Evolutionary conservation across 2,888 invertebrate species (phyloP).

Genomic region (Gonocerus acuteangulatus): DNA sequence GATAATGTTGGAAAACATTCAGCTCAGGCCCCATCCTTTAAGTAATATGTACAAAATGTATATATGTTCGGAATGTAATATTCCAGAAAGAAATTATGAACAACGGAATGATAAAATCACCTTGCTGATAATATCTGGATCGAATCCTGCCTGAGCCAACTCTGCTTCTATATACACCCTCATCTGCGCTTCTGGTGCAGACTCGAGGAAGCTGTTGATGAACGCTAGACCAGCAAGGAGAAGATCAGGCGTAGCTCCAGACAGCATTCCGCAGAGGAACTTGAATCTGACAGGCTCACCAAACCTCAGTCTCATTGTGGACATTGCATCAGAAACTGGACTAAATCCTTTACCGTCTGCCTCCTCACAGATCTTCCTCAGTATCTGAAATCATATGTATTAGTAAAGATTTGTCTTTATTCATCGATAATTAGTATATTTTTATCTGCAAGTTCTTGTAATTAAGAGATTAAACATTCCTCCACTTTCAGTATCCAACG

Average conservation of each 20-base stretch:
- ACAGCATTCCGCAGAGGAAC: constrained; percentile 80
- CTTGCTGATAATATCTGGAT: constrained; percentile 48
- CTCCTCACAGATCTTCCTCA: constrained; percentile 74
- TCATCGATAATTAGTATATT: no score
- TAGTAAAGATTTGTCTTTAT: not conserved
- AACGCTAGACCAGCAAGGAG: constrained; percentile 75
- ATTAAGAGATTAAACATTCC: no score
- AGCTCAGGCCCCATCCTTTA: no score
- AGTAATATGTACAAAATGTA: no score
- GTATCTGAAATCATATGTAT: constrained; percentile 50
- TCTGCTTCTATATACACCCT: constrained; percentile 72
- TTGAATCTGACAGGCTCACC: constrained; percentile 90
- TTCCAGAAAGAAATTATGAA: no score
- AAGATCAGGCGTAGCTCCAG: constrained; percentile 61
- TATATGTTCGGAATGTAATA: no score
- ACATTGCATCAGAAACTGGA: constrained; percentile 82
- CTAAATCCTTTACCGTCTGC: constrained; percentile 66
- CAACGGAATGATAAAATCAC: no score
- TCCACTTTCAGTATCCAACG: no score
- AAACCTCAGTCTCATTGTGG: constrained; percentile 75
- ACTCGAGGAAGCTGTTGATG: constrained; percentile 72
- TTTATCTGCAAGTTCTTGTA: no score
- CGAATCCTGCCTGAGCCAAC: constrained; percentile 72
- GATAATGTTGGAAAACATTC: no score
- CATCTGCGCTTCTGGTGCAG: constrained; percentile 66